Evolutionary conservation across 1,140 invertebrate genomes (phyloP), one percentile per base, ranked within the genome.

Genomic region (Colletes latitarsis): DNA sequence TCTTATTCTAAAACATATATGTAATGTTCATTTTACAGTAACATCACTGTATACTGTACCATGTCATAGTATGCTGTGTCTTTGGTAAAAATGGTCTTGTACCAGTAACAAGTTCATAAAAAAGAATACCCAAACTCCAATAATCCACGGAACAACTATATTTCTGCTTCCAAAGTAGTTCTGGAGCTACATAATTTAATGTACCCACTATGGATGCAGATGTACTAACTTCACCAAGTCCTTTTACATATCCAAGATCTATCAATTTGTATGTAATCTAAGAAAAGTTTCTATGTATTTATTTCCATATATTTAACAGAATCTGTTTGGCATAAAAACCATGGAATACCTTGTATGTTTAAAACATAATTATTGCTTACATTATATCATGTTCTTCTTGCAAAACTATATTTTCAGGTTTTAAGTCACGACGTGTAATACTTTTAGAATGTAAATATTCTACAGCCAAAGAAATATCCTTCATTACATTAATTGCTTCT

Each of bases 171-270:
- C 95, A 94, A 62, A 97, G 95, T 43, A 97, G 93, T 93, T 98
- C 97, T 55, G 97, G 97, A 14, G 98, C 98, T 63, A 98, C 93
- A 93, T 99, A 99, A 90, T 98, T 96, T 1, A 98, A 91, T 12
- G 98, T 98, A 12, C 98, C 98, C 30, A 98, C 97, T 93, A 98
- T 96, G 85, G 97, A 98, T 14, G 95, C 96, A 89, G 95, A 95
- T 0, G 96, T 94, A 82, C 96, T 97, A 57, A 94, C 94, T 53
- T 96, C 95, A 77, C 96, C 96, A 77, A 98, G 92, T 90, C 98
- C 97, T 93, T 98, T 98, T 0, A 97, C 97, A 94, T 97, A 98
- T 5, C 98, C 98, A 49, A 99, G 95, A 92, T 99, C 98, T 77
- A 98, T 98, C 43, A 99, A 93, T 94, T 98, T 98, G 90, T 97